phyloP scores from a whole-genome alignment of 2,888 invertebrate species.

The Meghimatium bilineatum region DNA sequence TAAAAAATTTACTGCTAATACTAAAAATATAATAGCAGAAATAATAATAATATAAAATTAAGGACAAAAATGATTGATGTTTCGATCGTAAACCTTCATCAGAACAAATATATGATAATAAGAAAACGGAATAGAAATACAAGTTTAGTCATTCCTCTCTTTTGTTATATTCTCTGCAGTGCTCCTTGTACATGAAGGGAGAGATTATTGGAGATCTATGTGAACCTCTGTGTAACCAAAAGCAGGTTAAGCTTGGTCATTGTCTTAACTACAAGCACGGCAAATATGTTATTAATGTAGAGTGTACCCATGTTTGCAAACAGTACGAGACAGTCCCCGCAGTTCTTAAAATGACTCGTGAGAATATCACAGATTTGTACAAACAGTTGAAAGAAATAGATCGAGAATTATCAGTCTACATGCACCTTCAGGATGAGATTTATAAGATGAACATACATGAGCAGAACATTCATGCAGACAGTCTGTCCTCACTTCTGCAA shows the following conservation, averaged over 20 bases:
- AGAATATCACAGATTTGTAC: slow-evolving; percentile 30
- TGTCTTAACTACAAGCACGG: slow-evolving; percentile 82
- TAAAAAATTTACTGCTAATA: too few relatives aligned
- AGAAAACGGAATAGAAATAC: background rate
- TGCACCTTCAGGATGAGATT: background rate
- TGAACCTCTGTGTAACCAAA: slow-evolving; percentile 81
- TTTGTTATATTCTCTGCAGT: slow-evolving; percentile 59
- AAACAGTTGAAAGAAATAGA: slow-evolving; percentile 25
- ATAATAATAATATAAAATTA: too few relatives aligned
- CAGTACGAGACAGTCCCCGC: slow-evolving; percentile 51
- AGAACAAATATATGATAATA: too few relatives aligned
- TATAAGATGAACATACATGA: background rate
- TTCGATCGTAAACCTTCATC: too few relatives aligned
- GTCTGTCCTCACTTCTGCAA: background rate
- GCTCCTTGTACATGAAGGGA: slow-evolving; percentile 78
- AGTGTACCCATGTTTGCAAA: slow-evolving; percentile 55
- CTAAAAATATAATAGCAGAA: too few relatives aligned
- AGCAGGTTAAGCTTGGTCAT: slow-evolving; percentile 79
- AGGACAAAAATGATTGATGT: too few relatives aligned
- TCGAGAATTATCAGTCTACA: background rate
- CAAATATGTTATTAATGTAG: slow-evolving; percentile 77
- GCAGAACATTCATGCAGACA: slow-evolving; percentile 12
- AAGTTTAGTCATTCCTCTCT: background rate
- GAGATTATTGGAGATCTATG: slow-evolving; percentile 83
- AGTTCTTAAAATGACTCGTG: slow-evolving; percentile 59